Conservation (phyloP, 1,140 invertebrate species). For the Drosophila ironensis region DNA sequence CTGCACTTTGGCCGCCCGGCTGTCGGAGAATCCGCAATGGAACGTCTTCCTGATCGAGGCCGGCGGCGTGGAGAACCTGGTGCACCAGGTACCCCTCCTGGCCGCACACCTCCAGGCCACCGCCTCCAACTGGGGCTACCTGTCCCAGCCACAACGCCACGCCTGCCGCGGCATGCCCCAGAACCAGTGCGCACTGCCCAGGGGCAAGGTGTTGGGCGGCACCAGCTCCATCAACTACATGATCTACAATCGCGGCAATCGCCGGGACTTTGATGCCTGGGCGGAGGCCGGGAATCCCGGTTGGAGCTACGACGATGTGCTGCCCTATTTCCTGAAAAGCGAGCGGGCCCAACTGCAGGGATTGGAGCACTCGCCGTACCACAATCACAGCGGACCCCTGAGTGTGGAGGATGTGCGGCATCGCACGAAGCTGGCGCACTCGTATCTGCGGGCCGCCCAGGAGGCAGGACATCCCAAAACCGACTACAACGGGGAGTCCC, state of each 20-base stretch:
- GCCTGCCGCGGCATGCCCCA: constrained; percentile 84
- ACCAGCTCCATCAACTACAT: constrained; percentile 92
- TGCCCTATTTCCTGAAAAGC: constrained; percentile 87
- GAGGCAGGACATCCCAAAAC: constrained; percentile 84
- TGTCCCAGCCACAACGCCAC: constrained; percentile 85
- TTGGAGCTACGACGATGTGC: constrained; percentile 88
- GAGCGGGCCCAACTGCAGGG: constrained; percentile 84
- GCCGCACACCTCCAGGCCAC: constrained; percentile 84
- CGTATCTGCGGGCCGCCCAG: constrained; percentile 86
- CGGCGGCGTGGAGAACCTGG: constrained; percentile 87
- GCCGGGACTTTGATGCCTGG: constrained; percentile 89
- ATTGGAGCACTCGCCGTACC: constrained; percentile 83
- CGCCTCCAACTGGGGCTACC: constrained; percentile 87
- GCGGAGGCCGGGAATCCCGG: constrained; percentile 86
- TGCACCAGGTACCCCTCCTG: constrained; percentile 86
- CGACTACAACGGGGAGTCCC: constrained; percentile 86
- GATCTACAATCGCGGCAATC: constrained; percentile 93
- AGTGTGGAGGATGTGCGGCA: constrained; percentile 84
- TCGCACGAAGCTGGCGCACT: constrained; percentile 83
- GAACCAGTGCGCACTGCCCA: constrained; percentile 84
- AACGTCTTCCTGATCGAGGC: constrained; percentile 86
- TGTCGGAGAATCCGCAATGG: constrained; percentile 83
- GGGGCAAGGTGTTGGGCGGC: constrained; percentile 88
- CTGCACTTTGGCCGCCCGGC: constrained; percentile 91
- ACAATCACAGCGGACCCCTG: constrained; percentile 84